phyloP scores from a whole-genome alignment of 2,797 vertebrate genomes.

The Mus spretus region DNA sequence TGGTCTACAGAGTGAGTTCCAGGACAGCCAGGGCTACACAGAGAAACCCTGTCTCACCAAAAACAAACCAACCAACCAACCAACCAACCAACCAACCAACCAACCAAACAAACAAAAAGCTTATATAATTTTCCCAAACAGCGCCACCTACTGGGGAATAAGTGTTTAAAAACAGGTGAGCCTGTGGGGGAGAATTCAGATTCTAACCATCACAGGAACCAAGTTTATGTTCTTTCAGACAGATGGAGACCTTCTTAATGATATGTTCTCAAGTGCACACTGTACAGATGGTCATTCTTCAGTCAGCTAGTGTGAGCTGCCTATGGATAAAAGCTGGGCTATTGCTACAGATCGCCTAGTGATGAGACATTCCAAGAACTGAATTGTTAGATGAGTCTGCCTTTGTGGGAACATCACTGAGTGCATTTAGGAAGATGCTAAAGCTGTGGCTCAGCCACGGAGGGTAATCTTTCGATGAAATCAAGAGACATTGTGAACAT shows the following conservation, averaged over 20 bases:
- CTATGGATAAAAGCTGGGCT: not conserved
- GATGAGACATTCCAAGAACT: not conserved
- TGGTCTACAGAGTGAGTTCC: too few relatives aligned
- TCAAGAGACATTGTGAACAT: not conserved
- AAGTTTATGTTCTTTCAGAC: not conserved
- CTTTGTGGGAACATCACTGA: not conserved
- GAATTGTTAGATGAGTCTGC: not conserved
- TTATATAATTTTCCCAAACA: not conserved
- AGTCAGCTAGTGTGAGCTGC: not conserved
- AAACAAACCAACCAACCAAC: too few relatives aligned
- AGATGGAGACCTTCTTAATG: not conserved
- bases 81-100: too few relatives aligned
- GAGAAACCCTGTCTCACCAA: too few relatives aligned
- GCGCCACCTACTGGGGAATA: not conserved
- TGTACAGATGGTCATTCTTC: not conserved
- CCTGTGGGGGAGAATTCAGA: not conserved
- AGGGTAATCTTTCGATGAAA: not conserved
- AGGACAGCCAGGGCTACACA: too few relatives aligned
- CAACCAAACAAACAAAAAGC: not conserved
- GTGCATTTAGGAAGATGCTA: not conserved
- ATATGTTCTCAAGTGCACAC: not conserved
- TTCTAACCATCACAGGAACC: not conserved
- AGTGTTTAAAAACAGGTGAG: not conserved
- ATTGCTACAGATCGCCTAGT: not conserved
- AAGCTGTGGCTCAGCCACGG: not conserved